Evolutionary conservation across 1,140 invertebrate species (phyloP), one percentile per base, ranked within the genome.

Genomic region (Saxidomus purpurata): DNA sequence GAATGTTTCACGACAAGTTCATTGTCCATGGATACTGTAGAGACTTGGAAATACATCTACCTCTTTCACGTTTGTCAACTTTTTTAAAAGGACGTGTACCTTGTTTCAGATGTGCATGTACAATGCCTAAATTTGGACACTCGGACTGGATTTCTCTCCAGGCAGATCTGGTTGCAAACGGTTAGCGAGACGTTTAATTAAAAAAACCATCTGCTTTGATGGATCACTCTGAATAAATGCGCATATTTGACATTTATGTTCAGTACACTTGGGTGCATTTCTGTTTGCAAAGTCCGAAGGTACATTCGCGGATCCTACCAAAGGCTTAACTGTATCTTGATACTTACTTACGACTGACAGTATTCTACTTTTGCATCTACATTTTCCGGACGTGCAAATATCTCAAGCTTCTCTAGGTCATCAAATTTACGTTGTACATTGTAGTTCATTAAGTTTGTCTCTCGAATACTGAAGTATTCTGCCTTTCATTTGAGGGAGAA

Each of bases 361-460:
- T 28, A 91, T n/a, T n/a, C n/a, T n/a, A n/a, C n/a, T n/a, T n/a
- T n/a, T n/a, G n/a, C n/a, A n/a, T n/a, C n/a, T n/a, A n/a, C n/a
- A n/a, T n/a, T n/a, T n/a, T n/a, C n/a, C n/a, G n/a, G n/a, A n/a
- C n/a, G n/a, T n/a, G n/a, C n/a, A n/a, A n/a, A n/a, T n/a, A n/a
- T n/a, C n/a, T n/a, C n/a, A n/a, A n/a, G n/a, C n/a, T n/a, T 85
- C 76, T 15, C 87, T 55, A 49, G 90, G 92, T 0, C 83, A 80
- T 67, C 84, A 91, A 34, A 28, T 1, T 31, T n/a, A 13, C 89
- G 87, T 9, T 80, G n/a, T n/a, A n/a, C n/a, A n/a, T n/a, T n/a
- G n/a, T n/a, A n/a, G n/a, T n/a, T n/a, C n/a, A n/a, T n/a, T n/a
- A 91, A 28, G 91, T 83, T 8, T 92, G 90, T 76, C 90, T 93